A percentile compares a stretch with the other conserved stretches of the same genome.
Evolutionary conservation across 2,797 vertebrate species (phyloP).

Genomic region (Rhincodon typus): DNA sequence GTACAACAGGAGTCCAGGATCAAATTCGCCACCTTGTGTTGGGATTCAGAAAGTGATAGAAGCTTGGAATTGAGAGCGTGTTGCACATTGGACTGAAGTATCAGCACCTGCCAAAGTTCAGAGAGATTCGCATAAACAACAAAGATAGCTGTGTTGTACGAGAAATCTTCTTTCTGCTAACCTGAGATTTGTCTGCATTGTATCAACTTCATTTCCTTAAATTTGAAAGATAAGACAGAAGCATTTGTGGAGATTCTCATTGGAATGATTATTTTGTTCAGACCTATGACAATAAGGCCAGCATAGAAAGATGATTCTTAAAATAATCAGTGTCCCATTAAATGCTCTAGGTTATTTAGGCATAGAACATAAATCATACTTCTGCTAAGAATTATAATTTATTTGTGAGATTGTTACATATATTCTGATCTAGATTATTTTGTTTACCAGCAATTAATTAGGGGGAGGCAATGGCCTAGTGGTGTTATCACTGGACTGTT

Average conservation of each 20-base stretch:
- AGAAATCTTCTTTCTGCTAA: background rate
- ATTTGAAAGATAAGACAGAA: conserved; percentile 1
- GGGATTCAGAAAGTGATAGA: background rate
- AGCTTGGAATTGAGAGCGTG: background rate
- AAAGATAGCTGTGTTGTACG: background rate
- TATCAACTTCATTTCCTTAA: background rate
- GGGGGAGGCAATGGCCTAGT: no score
- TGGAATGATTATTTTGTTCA: background rate
- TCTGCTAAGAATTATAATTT: no score
- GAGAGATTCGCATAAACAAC: no score
- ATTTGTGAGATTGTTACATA: background rate
- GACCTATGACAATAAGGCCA: background rate
- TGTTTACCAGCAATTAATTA: background rate
- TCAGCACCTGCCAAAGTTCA: background rate
- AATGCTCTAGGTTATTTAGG: background rate
- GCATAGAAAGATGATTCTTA: background rate
- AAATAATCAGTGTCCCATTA: background rate
- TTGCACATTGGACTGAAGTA: background rate
- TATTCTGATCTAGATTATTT: background rate
- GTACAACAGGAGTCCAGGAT: no score
- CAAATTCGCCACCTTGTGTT: no score
- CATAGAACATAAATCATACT: background rate
- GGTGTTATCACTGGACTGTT: no score
- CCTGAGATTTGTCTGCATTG: background rate
- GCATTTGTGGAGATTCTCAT: background rate